Evolutionary conservation across 2,113 vertebrate species (phyloP), one percentile per base, ranked within the genome.

Genomic region (Clarias gariepinus): DNA sequence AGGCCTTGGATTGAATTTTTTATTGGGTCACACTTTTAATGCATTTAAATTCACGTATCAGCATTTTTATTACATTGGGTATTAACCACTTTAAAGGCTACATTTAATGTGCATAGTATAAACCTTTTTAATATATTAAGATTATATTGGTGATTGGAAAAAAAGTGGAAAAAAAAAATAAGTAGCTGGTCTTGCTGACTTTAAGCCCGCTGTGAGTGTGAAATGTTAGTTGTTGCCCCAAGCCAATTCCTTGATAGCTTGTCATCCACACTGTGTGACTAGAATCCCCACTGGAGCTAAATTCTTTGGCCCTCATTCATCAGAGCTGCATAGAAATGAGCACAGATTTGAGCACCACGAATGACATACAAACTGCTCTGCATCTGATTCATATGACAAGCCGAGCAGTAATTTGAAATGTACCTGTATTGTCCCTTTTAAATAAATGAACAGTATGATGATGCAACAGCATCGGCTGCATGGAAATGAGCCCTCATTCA

Each of bases 201-300:
- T 88, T 91, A 88, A 76, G 87, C 88, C 89, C 91, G 92, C 84
- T 90, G 91, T 68, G 84, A 90, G 88, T 90, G 89, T 90, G 82
- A 94, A 93, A 93, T 92, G 93, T 93, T 92, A 91, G 91, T 90
- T 89, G 87, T 84, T 86, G 91, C 92, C 94, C 92, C 25, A 76
- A 89, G 94, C 92, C 91, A 89, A 69, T 91, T 90, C 90, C 92
- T 92, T 92, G 93, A 94, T 94, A 91, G 92, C 94, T 94, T 93
- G 92, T 95, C 94, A 93, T 94, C 92, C 92, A 92, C 90, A 93
- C 92, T 94, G 92, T 93, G 93, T 94, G 92, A 91, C 93, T 94
- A 93, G 93, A 95, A 94, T 93, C 94, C 94, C 93, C 93, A 93
- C 88, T 91, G 93, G 93, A 93, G 91, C 91, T 90, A 90, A 94